phyloP scores from a whole-genome alignment of 1,140 invertebrate species.

The Drepana arcuata region DNA sequence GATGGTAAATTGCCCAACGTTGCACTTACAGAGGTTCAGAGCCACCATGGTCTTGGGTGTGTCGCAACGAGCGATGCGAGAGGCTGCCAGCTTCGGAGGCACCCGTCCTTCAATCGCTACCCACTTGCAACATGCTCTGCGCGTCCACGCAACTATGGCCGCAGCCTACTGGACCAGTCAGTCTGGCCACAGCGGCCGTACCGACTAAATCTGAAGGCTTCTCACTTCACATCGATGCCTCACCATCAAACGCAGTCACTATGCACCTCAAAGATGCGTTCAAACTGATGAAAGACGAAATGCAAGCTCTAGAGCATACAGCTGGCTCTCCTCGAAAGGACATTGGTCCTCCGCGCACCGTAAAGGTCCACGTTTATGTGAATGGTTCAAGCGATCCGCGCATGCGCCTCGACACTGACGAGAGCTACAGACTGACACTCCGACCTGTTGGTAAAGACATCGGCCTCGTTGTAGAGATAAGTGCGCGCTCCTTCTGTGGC shows the following conservation, averaged over 20 bases:
- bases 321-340: constrained; percentile 56
- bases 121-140: constrained; percentile 74
- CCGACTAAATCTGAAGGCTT: constrained; percentile 33
- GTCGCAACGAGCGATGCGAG: constrained; percentile 68
- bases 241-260: constrained; percentile 40
- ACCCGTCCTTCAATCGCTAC: constrained; percentile 51
- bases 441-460: constrained; percentile 67
- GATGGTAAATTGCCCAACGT: too few relatives aligned
- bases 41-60: constrained; percentile 72
- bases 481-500: constrained; percentile 81
- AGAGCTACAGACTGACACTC: constrained; percentile 80
- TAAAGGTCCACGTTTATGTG: constrained; percentile 71
- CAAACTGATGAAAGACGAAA: constrained; percentile 37
- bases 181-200: constrained; percentile 60
- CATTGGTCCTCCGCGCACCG: constrained; percentile 30
- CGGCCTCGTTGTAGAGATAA: constrained; percentile 75
- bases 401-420: constrained; percentile 79
- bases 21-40: constrained; percentile 41
- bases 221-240: constrained; percentile 27
- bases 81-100: constrained; percentile 45
- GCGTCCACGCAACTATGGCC: constrained; percentile 74
- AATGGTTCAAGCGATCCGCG: constrained; percentile 67
- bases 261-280: constrained; percentile 48
- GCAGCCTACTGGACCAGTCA: constrained; percentile 71
- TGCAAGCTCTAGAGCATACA: constrained; percentile 35